Percentiles rank a stretch among this genome's conserved stretches.
These are phyloP conservation scores for Solen grandis DNA, from an alignment of 1,140 invertebrate genomes.

Conservation along the genomic window DNA sequence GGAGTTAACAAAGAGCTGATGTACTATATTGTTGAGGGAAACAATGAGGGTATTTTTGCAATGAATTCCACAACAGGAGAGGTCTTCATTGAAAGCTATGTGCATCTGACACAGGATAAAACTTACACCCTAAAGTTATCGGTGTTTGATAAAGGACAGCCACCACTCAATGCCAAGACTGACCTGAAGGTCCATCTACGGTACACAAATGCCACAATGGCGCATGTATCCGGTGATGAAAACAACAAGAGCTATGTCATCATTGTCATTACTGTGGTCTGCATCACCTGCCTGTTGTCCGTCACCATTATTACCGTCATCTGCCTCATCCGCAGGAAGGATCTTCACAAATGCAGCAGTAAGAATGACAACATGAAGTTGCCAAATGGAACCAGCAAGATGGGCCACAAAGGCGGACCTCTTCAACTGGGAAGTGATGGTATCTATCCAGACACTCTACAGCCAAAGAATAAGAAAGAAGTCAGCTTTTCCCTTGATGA, in stretches of 20 bases:
- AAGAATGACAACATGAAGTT: neutral
- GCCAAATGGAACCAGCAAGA: neutral
- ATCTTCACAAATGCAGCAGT: slow-evolving; percentile 48
- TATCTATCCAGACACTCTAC: slow-evolving; percentile 20
- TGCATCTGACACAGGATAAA: slow-evolving; percentile 48
- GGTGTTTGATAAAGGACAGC: slow-evolving; percentile 62
- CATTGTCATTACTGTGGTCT: slow-evolving; percentile 67
- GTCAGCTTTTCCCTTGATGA: slow-evolving; percentile 54
- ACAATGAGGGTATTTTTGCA: slow-evolving; percentile 62
- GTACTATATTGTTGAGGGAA: slow-evolving; percentile 64
- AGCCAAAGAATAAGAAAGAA: slow-evolving; percentile 46
- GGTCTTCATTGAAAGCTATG: slow-evolving; percentile 49
- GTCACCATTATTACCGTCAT: slow-evolving; percentile 68
- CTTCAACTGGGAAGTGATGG: slow-evolving; percentile 29
- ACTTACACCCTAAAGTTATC: slow-evolving; percentile 56
- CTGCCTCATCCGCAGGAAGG: slow-evolving; percentile 64
- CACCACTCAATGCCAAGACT: slow-evolving; percentile 49
- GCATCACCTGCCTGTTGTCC: slow-evolving; percentile 64
- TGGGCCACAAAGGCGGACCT: neutral
- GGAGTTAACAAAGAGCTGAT: slow-evolving; percentile 60
- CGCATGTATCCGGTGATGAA: neutral
- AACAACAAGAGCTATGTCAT: slow-evolving; percentile 63
- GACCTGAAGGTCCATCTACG: slow-evolving; percentile 53
- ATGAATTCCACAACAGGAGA: slow-evolving; percentile 61
- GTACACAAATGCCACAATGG: slow-evolving; percentile 28